Percentiles rank a stretch among this genome's conserved stretches.
These are phyloP conservation scores for Megaustenia siamemsis DNA, from an alignment of 2,888 invertebrate genomes.

Conservation along the genomic window DNA sequence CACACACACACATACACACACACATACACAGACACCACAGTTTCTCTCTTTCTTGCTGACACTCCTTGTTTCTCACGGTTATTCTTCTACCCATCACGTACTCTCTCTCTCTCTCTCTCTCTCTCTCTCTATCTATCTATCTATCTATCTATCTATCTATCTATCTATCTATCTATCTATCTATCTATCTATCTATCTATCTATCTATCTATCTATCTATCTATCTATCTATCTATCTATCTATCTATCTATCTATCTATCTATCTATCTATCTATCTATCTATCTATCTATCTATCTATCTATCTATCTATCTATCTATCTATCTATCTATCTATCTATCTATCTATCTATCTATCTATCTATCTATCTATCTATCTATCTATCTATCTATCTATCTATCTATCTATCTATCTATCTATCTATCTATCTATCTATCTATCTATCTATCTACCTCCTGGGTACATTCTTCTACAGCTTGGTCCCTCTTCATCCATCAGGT, in stretches of 20 bases:
- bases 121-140: slow-evolving; percentile 19
- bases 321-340: slow-evolving; percentile 24
- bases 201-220: slow-evolving; percentile 15
- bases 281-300: slow-evolving; percentile 35
- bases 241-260: slow-evolving; percentile 15
- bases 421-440: slow-evolving; percentile 2
- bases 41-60: no score
- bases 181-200: slow-evolving; percentile 8
- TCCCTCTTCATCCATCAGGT: no score
- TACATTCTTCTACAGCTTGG: no score
- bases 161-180: not conserved
- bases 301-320: slow-evolving; percentile 35
- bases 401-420: slow-evolving; percentile 29
- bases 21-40: no score
- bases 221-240: slow-evolving; percentile 15
- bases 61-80: no score
- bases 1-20: no score
- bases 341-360: slow-evolving; percentile 38
- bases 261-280: slow-evolving; percentile 15
- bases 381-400: slow-evolving; percentile 33
- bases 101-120: slow-evolving; percentile 22
- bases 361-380: slow-evolving; percentile 35
- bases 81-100: no score
- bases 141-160: slow-evolving; percentile 15
- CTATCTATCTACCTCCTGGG: slow-evolving; percentile 29